A percentile compares a stretch with the other conserved stretches of the same genome.
phyloP scores from a whole-genome alignment of 2,797 vertebrate genomes.

The Oreochromis grahami region DNA sequence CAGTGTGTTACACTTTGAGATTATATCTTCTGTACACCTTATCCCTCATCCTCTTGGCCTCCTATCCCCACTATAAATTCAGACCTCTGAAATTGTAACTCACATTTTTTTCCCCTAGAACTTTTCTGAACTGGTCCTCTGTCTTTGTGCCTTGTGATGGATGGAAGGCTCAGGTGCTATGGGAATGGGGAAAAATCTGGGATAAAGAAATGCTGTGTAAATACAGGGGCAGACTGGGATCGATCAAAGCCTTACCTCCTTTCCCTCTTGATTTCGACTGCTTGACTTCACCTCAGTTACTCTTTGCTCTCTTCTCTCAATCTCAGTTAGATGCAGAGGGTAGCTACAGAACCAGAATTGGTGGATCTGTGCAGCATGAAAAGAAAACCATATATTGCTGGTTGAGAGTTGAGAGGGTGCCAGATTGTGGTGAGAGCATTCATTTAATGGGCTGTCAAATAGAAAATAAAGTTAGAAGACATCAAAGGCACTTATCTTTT shows the following conservation, averaged over 20 bases:
- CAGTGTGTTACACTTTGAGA: conserved; percentile 12
- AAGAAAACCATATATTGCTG: not conserved
- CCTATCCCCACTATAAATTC: not conserved
- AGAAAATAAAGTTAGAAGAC: conserved; percentile 23
- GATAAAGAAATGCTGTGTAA: conserved; percentile 17
- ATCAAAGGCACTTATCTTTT: not conserved
- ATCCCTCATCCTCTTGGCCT: not conserved
- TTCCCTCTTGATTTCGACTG: conserved; percentile 35
- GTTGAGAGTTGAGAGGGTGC: not conserved
- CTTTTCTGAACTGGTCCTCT: not conserved
- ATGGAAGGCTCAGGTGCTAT: conserved; percentile 9
- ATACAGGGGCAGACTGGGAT: conserved; percentile 28
- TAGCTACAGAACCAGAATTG: not conserved
- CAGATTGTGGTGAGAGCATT: not conserved
- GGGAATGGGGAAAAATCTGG: conserved; percentile 16
- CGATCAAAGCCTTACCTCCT: conserved; percentile 4
- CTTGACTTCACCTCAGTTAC: not conserved
- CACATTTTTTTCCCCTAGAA: not conserved
- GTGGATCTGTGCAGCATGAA: conserved; percentile 19
- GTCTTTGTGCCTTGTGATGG: not conserved
- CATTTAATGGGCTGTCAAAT: conserved; percentile 13
- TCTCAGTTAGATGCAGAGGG: conserved; percentile 6
- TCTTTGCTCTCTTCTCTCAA: not conserved
- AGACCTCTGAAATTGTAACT: not conserved
- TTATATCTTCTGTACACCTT: conserved; percentile 22